These are phyloP conservation scores for Cyprinella venusta DNA, from an alignment of 2,797 vertebrate genomes.

Conservation along the genomic window DNA sequence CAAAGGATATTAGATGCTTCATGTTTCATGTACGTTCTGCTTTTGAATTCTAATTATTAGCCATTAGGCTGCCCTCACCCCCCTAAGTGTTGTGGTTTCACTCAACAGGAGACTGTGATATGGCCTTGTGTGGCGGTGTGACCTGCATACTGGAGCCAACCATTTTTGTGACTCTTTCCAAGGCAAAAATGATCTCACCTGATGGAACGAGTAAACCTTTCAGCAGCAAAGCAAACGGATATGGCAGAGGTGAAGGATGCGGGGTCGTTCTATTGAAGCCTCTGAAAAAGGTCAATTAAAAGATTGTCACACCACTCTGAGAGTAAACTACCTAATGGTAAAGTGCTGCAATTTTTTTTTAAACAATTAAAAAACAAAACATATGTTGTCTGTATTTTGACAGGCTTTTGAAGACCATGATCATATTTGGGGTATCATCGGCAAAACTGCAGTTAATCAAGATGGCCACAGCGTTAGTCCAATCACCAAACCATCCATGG, in stretches of 20 bases:
- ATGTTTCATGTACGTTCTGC: no score
- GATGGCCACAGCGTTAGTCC: slow-evolving; percentile 80
- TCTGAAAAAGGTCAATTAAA: slow-evolving; percentile 77
- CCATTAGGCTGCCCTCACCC: no score
- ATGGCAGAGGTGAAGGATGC: slow-evolving; percentile 89
- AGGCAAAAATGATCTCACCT: slow-evolving; percentile 88
- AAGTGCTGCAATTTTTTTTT: not conserved
- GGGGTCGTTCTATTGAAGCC: slow-evolving; percentile 83
- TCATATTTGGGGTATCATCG: slow-evolving; percentile 87
- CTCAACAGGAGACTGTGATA: slow-evolving; percentile 83
- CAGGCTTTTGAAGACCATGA: slow-evolving; percentile 82
- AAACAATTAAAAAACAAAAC: not conserved
- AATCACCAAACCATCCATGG: slow-evolving; percentile 86
- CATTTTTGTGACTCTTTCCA: slow-evolving; percentile 83
- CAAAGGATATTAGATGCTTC: no score
- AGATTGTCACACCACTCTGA: slow-evolving; percentile 66
- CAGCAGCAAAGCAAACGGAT: slow-evolving; percentile 81
- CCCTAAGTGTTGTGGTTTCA: no score
- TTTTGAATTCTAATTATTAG: no score
- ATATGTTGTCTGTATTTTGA: not conserved
- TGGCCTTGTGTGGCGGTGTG: slow-evolving; percentile 87
- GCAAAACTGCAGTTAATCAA: slow-evolving; percentile 84
- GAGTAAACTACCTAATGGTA: slow-evolving; percentile 59
- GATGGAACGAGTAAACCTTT: slow-evolving; percentile 87
- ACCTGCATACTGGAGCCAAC: slow-evolving; percentile 82